Percentiles rank a stretch among this genome's conserved stretches.
Evolutionary conservation across 2,888 invertebrate genomes (phyloP).

Genomic region (Gryllus longicercus): DNA sequence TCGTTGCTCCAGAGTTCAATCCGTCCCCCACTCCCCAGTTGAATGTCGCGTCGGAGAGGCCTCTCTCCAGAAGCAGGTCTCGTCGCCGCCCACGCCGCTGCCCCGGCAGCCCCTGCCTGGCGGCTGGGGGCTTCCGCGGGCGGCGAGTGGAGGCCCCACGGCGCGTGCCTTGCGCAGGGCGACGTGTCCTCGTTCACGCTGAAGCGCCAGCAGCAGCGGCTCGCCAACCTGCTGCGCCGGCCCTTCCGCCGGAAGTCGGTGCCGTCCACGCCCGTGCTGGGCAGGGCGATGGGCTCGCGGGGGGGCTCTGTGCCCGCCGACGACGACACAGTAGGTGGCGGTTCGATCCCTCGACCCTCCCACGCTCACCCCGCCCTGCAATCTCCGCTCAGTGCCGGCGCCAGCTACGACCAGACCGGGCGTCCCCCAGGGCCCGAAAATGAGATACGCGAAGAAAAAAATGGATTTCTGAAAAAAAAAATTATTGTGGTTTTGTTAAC

Average conservation of each 20-base stretch:
- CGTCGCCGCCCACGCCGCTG: too few relatives aligned
- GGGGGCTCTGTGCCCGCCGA: background rate
- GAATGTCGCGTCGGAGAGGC: too few relatives aligned
- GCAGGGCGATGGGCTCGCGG: background rate
- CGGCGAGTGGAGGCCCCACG: too few relatives aligned
- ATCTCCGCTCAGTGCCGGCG: background rate
- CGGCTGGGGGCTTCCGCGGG: too few relatives aligned
- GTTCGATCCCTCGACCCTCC: background rate
- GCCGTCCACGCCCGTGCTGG: constrained; percentile 57
- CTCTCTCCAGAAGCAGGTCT: too few relatives aligned
- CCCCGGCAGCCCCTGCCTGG: too few relatives aligned
- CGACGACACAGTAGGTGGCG: constrained; percentile 24
- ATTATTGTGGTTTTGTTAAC: too few relatives aligned
- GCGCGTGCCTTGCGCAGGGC: constrained; percentile 31
- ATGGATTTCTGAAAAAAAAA: too few relatives aligned
- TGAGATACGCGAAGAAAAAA: too few relatives aligned
- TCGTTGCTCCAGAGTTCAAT: too few relatives aligned
- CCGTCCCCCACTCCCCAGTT: too few relatives aligned
- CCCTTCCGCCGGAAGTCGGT: constrained; percentile 68
- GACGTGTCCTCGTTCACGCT: constrained; percentile 49
- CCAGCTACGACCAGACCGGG: background rate
- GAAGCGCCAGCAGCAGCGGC: constrained; percentile 56
- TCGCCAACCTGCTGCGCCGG: constrained; percentile 63
- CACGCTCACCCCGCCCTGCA: too few relatives aligned
- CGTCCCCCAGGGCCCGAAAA: background rate